Conservation (phyloP, 2,113 vertebrate species). For the Tor tambroides region DNA sequence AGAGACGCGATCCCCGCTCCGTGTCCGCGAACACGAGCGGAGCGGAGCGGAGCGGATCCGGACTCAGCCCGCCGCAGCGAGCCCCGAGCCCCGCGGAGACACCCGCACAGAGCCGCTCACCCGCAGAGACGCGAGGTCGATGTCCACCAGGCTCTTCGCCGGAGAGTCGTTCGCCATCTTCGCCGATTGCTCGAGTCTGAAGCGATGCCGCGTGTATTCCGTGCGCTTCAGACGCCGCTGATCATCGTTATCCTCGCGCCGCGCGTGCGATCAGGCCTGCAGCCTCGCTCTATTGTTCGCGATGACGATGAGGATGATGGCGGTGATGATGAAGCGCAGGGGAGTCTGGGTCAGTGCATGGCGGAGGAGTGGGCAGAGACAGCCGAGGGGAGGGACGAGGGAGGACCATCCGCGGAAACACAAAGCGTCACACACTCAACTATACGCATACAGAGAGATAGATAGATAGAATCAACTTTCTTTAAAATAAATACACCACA, state of each 20-base stretch:
- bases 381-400: neutral
- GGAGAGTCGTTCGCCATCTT: slow-evolving; percentile 98
- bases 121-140: slow-evolving; percentile 94
- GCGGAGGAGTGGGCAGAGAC: slow-evolving; percentile 20
- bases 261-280: neutral
- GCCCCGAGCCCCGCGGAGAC: neutral
- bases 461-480: no score
- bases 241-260: neutral
- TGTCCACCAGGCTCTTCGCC: slow-evolving; percentile 97
- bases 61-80: neutral
- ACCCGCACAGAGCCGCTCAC: slow-evolving; percentile 73
- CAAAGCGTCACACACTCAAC: no score
- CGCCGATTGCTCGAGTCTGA: neutral
- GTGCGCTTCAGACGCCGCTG: slow-evolving; percentile 1
- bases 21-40: neutral
- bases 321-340: neutral
- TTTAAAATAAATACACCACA: no score
- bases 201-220: neutral
- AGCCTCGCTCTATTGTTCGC: neutral
- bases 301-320: slow-evolving; percentile 6
- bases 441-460: no score
- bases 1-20: neutral
- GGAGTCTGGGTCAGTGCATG: slow-evolving; percentile 24
- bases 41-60: neutral
- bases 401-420: neutral